phyloP scores from a whole-genome alignment of 2,797 vertebrate genomes.

The Sebastes taczanowskii region DNA sequence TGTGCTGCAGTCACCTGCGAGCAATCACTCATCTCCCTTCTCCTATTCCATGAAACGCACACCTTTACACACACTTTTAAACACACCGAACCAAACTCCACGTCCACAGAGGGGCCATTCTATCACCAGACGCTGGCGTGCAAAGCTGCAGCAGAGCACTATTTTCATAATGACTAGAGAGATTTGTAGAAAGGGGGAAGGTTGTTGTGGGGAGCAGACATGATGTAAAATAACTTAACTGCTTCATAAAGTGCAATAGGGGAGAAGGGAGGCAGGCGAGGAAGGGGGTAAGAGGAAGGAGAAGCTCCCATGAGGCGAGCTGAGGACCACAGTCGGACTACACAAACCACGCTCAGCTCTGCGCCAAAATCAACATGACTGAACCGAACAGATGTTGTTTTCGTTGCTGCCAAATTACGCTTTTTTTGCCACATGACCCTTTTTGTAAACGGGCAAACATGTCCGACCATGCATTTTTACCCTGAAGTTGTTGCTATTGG shows the following conservation, averaged over 20 bases:
- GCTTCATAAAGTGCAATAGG: conserved; percentile 67
- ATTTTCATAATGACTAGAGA: conserved; percentile 77
- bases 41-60: conserved; percentile 46
- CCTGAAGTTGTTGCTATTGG: neutral
- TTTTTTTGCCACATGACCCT: conserved; percentile 44
- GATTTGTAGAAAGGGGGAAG: conserved; percentile 57
- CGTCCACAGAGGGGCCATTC: conserved; percentile 69
- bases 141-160: conserved; percentile 62
- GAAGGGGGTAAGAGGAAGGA: conserved; percentile 44
- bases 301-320: conserved; percentile 64
- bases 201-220: conserved; percentile 69
- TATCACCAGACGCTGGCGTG: conserved; percentile 60
- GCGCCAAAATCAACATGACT: conserved; percentile 73
- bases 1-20: conserved; percentile 65
- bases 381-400: conserved; percentile 61
- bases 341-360: conserved; percentile 52
- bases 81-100: conserved; percentile 8
- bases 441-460: conserved; percentile 53
- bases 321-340: conserved; percentile 57
- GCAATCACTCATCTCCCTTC: conserved; percentile 67
- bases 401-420: conserved; percentile 57
- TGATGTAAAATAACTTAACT: conserved; percentile 81
- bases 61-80: conserved; percentile 22
- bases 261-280: neutral
- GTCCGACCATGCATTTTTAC: conserved; percentile 1